These are phyloP conservation scores for Melanotaenia nigrans DNA, from an alignment of 2,797 vertebrate genomes.

Conservation along the genomic window DNA sequence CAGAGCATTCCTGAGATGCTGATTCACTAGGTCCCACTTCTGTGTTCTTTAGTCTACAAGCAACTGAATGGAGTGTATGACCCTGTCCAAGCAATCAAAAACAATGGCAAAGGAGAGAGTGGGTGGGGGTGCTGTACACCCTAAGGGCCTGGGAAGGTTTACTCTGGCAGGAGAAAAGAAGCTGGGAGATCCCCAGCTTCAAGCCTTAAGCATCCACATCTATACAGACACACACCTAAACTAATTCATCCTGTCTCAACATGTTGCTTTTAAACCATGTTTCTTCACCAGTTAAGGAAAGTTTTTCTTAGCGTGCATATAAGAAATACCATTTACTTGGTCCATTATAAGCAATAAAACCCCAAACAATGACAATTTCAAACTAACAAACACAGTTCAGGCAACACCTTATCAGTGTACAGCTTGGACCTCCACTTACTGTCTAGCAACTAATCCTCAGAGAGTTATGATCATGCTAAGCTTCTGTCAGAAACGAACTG, in stretches of 20 bases:
- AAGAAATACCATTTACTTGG: constrained; percentile 36
- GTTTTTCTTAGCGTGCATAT: constrained; percentile 49
- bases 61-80: constrained; percentile 57
- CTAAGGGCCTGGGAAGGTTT: constrained; percentile 60
- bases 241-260: constrained; percentile 59
- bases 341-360: constrained; percentile 32
- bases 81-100: constrained; percentile 55
- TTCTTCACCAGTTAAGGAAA: constrained; percentile 50
- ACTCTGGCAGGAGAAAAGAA: constrained; percentile 71
- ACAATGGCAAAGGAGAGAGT: constrained; percentile 54
- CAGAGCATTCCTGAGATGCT: constrained; percentile 61
- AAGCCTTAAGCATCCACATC: constrained; percentile 62
- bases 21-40: constrained; percentile 53
- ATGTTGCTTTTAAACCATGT: constrained; percentile 54
- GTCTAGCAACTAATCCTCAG: constrained; percentile 33
- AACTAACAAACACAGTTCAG: constrained; percentile 38
- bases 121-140: constrained; percentile 27
- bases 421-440: constrained; percentile 47
- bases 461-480: constrained; percentile 39
- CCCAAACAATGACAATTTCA: constrained; percentile 21
- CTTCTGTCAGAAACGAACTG: constrained; percentile 14
- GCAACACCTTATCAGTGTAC: constrained; percentile 52
- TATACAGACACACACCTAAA: constrained; percentile 66
- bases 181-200: constrained; percentile 45
- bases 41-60: constrained; percentile 60